phyloP scores from a whole-genome alignment of 2,113 vertebrate species.

The Labeo catla region DNA sequence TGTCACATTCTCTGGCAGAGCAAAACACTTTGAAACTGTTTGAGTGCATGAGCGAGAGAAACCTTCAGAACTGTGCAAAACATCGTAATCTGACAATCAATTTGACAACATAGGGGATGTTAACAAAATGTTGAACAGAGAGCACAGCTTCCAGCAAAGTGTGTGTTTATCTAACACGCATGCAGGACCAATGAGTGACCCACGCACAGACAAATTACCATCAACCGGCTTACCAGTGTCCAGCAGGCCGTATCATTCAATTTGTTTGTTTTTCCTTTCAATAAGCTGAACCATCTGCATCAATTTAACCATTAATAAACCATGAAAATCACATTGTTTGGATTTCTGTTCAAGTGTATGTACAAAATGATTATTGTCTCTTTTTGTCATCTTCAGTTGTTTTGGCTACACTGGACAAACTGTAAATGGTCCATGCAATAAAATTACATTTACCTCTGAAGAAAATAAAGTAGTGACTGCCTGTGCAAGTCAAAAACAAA shows the following conservation, averaged over 20 bases:
- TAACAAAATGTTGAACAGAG: constrained; percentile 11
- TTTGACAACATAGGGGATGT: constrained; percentile 11
- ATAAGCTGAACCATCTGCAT: constrained; percentile 4
- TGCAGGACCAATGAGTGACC: background rate
- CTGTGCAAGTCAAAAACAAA: background rate
- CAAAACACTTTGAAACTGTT: constrained; percentile 8
- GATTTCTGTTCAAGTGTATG: background rate
- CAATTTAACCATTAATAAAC: constrained; percentile 8
- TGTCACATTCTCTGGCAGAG: constrained; percentile 47
- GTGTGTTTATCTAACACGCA: constrained; percentile 16
- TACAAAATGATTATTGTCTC: constrained; percentile 1
- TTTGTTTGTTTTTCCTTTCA: background rate
- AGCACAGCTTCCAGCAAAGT: background rate
- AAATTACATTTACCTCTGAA: background rate
- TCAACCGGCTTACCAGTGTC: background rate
- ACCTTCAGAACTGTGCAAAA: constrained; percentile 12
- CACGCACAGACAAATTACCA: background rate
- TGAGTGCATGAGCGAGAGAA: constrained; percentile 37
- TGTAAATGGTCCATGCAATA: background rate
- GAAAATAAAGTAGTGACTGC: background rate
- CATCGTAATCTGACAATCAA: background rate
- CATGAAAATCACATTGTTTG: constrained; percentile 12
- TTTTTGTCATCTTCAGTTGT: background rate
- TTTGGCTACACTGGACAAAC: background rate
- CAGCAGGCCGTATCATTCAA: constrained; percentile 15